These are phyloP conservation scores for Prosopocoilus inquinatus DNA, from an alignment of 2,888 invertebrate genomes.

Conservation along the genomic window DNA sequence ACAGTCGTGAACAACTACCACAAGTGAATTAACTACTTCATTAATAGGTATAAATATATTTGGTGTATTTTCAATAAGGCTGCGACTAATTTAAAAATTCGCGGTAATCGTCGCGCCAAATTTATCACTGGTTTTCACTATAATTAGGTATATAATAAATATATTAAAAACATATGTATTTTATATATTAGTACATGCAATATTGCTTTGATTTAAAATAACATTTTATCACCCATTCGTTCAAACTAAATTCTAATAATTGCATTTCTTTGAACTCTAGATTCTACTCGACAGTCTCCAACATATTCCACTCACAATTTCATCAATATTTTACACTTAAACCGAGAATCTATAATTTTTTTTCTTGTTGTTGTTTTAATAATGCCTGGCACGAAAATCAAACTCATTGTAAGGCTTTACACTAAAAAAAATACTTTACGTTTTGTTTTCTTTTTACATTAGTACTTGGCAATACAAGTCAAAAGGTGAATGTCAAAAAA, in stretches of 20 bases:
- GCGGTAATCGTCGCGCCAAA: slow-evolving; percentile 14
- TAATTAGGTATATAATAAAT: slow-evolving; percentile 25
- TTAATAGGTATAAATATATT: slow-evolving; percentile 36
- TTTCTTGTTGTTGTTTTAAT: too few species aligned
- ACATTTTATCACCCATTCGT: slow-evolving; percentile 26
- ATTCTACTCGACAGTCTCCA: slow-evolving; percentile 20
- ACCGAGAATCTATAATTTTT: too few species aligned
- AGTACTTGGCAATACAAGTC: background rate
- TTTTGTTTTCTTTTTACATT: background rate
- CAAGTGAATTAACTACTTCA: slow-evolving; percentile 23
- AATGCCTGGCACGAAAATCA: too few species aligned
- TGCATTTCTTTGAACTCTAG: slow-evolving; percentile 29
- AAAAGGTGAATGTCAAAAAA: background rate
- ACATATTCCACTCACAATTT: slow-evolving; percentile 2
- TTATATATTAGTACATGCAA: slow-evolving; percentile 35
- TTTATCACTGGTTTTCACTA: slow-evolving; percentile 18
- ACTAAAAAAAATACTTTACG: background rate
- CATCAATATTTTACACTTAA: background rate
- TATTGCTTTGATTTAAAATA: slow-evolving; percentile 35
- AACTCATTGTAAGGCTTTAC: too few species aligned
- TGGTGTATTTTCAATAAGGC: slow-evolving; percentile 45
- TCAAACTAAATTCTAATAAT: slow-evolving; percentile 26
- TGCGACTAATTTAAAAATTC: slow-evolving; percentile 34
- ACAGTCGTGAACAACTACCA: background rate
- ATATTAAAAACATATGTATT: slow-evolving; percentile 33